Evolutionary conservation across 2,113 vertebrate genomes (phyloP).

Genomic region (Apodemus sylvaticus): DNA sequence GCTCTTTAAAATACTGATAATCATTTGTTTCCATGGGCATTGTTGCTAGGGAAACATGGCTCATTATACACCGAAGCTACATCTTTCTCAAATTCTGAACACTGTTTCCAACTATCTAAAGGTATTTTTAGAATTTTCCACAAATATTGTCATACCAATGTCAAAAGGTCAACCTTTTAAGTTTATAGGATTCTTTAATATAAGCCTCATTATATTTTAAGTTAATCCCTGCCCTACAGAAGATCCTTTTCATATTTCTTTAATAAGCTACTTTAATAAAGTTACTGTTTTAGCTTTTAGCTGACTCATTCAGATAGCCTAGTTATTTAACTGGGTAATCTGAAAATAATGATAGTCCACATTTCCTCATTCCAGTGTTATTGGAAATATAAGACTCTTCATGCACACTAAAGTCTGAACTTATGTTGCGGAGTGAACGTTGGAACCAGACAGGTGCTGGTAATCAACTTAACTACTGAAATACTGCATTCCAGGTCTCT

Average conservation of each 20-base stretch:
- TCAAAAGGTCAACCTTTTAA: neutral
- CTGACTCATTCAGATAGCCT: constrained; percentile 10
- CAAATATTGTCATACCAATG: neutral
- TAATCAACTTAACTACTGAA: neutral
- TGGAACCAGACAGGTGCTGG: neutral
- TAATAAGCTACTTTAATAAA: constrained; percentile 42
- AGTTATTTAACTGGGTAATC: constrained; percentile 26
- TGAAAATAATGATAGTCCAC: constrained; percentile 53
- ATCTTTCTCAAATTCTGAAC: neutral
- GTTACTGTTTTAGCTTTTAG: constrained; percentile 38
- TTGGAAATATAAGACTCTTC: constrained; percentile 12
- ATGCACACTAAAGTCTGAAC: neutral
- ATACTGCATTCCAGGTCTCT: neutral
- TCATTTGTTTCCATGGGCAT: neutral
- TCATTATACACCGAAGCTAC: neutral
- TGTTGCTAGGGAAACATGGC: too few species aligned
- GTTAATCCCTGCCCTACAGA: neutral
- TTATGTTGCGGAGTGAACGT: neutral
- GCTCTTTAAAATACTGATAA: neutral
- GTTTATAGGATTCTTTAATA: neutral
- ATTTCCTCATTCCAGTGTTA: constrained; percentile 39
- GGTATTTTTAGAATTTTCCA: neutral
- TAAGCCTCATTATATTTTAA: neutral
- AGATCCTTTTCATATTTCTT: neutral
- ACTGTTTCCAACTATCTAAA: neutral